phyloP scores from a whole-genome alignment of 2,113 vertebrate genomes.

The Siniperca knerii region DNA sequence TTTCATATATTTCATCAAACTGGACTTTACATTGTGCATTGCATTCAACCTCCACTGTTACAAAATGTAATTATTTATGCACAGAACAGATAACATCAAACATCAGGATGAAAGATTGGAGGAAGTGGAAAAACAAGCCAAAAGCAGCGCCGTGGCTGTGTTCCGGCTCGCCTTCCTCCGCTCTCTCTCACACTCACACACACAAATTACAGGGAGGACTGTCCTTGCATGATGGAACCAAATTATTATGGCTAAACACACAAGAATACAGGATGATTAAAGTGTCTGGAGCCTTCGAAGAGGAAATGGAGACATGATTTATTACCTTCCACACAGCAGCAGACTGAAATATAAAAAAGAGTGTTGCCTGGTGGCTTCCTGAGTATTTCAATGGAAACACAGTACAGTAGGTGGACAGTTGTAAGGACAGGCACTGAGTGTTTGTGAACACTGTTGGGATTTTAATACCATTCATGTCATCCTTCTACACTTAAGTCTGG shows the following conservation, averaged over 20 bases:
- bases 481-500: neutral
- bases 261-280: constrained; percentile 80
- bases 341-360: constrained; percentile 67
- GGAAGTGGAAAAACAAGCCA: constrained; percentile 47
- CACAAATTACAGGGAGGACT: constrained; percentile 80
- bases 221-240: constrained; percentile 81
- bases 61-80: constrained; percentile 4
- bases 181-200: constrained; percentile 53
- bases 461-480: constrained; percentile 28
- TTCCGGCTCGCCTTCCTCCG: constrained; percentile 55
- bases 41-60: no score
- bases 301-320: constrained; percentile 79
- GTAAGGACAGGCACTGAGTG: constrained; percentile 5
- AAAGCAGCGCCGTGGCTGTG: constrained; percentile 25
- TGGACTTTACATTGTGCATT: no score
- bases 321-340: constrained; percentile 66
- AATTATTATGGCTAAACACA: constrained; percentile 84
- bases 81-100: constrained; percentile 26
- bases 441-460: constrained; percentile 17
- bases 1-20: no score
- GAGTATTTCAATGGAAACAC: constrained; percentile 16
- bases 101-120: constrained; percentile 39
- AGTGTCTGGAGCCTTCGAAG: constrained; percentile 72
- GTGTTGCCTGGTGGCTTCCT: constrained; percentile 32
- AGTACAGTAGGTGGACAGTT: constrained; percentile 26